These are phyloP conservation scores for Misgurnus anguillicaudatus DNA, from an alignment of 2,113 vertebrate species.

Conservation along the genomic window DNA sequence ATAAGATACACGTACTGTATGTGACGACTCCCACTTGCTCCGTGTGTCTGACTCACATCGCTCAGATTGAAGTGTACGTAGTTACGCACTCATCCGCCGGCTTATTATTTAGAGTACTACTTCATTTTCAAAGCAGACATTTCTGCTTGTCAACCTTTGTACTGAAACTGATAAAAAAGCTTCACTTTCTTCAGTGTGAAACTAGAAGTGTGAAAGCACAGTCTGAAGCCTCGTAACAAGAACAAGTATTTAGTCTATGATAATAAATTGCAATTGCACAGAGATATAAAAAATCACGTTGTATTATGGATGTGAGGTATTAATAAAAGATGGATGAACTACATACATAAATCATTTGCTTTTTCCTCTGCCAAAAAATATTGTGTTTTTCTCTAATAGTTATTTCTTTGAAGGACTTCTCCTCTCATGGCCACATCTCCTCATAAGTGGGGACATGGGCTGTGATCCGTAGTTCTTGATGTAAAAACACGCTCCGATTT, in stretches of 20 bases:
- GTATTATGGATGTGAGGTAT: neutral
- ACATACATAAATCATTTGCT: neutral
- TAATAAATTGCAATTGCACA: neutral
- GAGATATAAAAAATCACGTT: neutral
- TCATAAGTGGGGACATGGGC: slow-evolving; percentile 17
- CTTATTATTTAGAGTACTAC: slow-evolving; percentile 5
- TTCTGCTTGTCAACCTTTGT: neutral
- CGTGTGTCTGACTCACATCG: slow-evolving; percentile 6
- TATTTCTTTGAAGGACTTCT: slow-evolving; percentile 15
- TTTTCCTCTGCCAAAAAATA: neutral
- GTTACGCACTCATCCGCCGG: neutral
- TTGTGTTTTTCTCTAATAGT: neutral
- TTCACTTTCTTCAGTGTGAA: neutral
- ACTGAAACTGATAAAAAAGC: neutral
- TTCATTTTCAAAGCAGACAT: slow-evolving; percentile 30
- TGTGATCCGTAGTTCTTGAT: slow-evolving; percentile 5
- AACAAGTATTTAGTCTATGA: neutral
- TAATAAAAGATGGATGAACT: slow-evolving; percentile 5
- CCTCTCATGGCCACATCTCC: neutral
- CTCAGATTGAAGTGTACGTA: neutral
- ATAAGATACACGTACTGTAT: neutral
- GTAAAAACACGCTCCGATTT: slow-evolving; percentile 3
- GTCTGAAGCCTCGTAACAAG: neutral
- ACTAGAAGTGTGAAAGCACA: neutral
- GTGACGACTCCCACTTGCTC: neutral